phyloP scores from a whole-genome alignment of 2,113 vertebrate genomes.

The Sylvilagus bachmani region DNA sequence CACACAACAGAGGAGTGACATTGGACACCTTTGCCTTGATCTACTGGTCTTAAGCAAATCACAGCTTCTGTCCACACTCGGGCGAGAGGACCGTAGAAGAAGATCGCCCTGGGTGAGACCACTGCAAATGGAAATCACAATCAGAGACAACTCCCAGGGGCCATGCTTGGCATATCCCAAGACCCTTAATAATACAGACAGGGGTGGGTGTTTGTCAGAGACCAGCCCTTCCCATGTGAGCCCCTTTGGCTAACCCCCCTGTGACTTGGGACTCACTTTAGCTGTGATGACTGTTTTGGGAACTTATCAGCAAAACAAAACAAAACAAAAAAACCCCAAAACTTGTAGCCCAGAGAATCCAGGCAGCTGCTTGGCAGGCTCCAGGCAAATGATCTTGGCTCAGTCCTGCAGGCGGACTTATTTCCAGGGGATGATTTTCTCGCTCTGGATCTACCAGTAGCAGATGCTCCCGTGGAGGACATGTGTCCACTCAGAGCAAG shows the following conservation, averaged over 20 bases:
- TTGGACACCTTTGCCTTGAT: not conserved
- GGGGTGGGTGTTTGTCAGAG: not conserved
- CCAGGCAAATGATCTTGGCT: slow-evolving; percentile 21
- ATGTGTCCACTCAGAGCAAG: slow-evolving; percentile 69
- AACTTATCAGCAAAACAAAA: not conserved
- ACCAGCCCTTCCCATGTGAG: not conserved
- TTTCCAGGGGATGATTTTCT: slow-evolving; percentile 50
- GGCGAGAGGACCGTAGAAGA: not conserved
- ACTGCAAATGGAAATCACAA: not conserved
- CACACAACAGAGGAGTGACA: not conserved
- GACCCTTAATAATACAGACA: not conserved
- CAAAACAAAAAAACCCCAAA: too few relatives aligned
- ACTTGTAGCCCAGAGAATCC: not conserved
- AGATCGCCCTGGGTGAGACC: not conserved
- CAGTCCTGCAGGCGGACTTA: not conserved
- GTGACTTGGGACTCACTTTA: not conserved
- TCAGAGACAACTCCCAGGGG: not conserved
- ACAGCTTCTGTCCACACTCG: not conserved
- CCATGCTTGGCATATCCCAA: not conserved
- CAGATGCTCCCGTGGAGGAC: slow-evolving; percentile 25
- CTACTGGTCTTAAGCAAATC: not conserved
- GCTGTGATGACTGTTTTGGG: not conserved
- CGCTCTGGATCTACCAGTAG: not conserved
- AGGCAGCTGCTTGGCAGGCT: slow-evolving; percentile 36
- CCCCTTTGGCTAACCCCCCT: not conserved